A percentile compares a stretch with the other conserved stretches of the same genome.
Evolutionary conservation across 2,797 vertebrate species (phyloP).

Genomic region (Gallinago stenura): DNA sequence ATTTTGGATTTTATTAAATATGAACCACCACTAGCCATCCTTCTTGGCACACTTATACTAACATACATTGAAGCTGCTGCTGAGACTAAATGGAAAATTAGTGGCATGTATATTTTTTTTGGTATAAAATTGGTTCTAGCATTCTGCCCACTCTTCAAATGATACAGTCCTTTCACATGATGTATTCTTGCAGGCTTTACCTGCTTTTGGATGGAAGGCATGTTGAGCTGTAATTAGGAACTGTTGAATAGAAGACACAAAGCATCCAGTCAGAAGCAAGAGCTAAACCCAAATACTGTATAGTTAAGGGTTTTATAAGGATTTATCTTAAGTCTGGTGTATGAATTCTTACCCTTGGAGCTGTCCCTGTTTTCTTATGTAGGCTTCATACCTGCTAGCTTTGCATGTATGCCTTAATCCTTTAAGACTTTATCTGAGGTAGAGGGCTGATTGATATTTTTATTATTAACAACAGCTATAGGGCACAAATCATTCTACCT

Average conservation of each 20-base stretch:
- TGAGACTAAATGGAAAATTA: neutral
- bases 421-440: neutral
- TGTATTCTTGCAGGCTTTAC: neutral
- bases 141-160: neutral
- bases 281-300: neutral
- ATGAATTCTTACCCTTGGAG: constrained; percentile 35
- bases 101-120: neutral
- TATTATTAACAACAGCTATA: neutral
- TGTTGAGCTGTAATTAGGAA: neutral
- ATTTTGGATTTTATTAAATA: neutral
- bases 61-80: neutral
- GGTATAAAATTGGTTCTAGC: neutral
- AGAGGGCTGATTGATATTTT: neutral
- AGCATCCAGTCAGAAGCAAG: neutral
- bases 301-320: neutral
- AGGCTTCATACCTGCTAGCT: constrained; percentile 18
- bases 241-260: neutral
- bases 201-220: neutral
- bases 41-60: neutral
- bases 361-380: constrained; percentile 25
- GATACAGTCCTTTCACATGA: neutral
- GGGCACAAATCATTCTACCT: neutral
- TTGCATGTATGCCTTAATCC: constrained; percentile 17
- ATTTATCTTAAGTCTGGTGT: constrained; percentile 1
- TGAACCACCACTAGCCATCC: neutral